Conservation (phyloP, 2,888 invertebrate species). For the Tenthredo amoena region DNA sequence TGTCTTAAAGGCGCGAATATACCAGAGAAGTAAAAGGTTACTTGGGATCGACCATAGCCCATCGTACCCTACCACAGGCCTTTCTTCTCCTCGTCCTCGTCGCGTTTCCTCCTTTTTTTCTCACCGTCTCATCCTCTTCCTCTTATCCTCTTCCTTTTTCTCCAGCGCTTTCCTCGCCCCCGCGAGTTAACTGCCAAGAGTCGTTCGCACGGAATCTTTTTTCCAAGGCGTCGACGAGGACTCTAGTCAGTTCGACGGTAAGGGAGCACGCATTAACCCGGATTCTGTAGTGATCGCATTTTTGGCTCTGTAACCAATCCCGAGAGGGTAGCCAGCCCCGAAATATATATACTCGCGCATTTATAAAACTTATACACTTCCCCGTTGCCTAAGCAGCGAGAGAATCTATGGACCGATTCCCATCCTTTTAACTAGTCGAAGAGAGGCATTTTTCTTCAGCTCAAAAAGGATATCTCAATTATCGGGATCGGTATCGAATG, state of each 20-base stretch:
- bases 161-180: neutral
- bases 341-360: neutral
- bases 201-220: slow-evolving; percentile 43
- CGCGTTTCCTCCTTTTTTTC: neutral
- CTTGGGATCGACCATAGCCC: slow-evolving; percentile 8
- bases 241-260: slow-evolving; percentile 3
- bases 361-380: neutral
- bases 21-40: slow-evolving; percentile 3
- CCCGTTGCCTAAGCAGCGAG: neutral
- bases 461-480: neutral
- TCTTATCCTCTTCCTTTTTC: neutral
- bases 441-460: neutral
- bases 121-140: neutral
- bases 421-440: neutral
- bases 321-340: neutral
- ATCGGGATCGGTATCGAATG: neutral
- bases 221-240: slow-evolving; percentile 2
- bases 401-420: neutral
- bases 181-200: slow-evolving; percentile 38
- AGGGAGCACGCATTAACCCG: slow-evolving; percentile 45
- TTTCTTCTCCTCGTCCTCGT: slow-evolving; percentile 4
- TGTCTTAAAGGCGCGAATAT: neutral
- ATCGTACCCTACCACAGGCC: neutral
- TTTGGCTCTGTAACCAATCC: slow-evolving; percentile 38
- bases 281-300: slow-evolving; percentile 35